Evolutionary conservation across 2,113 vertebrate genomes (phyloP).

Genomic region (Hippocampus abdominalis): DNA sequence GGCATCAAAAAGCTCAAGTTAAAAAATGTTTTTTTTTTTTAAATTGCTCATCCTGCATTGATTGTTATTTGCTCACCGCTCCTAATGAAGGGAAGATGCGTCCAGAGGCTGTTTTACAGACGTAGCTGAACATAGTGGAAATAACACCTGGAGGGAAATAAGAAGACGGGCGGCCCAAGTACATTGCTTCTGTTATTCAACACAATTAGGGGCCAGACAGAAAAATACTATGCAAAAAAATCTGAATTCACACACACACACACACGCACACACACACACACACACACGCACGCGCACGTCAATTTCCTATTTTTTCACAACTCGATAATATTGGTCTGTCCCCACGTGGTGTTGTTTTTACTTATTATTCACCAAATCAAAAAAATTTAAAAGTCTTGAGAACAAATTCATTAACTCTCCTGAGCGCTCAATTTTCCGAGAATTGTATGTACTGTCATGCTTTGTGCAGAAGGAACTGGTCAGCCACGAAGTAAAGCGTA

Average conservation of each 20-base stretch:
- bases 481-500: no score
- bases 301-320: no score
- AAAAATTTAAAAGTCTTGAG: no score
- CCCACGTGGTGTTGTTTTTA: no score
- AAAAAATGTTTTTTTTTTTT: not conserved
- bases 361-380: no score
- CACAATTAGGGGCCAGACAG: not conserved
- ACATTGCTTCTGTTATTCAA: not conserved
- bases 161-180: not conserved
- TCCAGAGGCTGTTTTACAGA: conserved; percentile 82
- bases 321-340: no score
- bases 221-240: not conserved
- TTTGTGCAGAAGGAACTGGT: no score
- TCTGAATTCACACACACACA: not conserved
- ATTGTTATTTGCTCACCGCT: conserved; percentile 76
- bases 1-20: not conserved
- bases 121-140: conserved; percentile 87
- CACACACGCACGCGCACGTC: no score
- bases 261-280: no score
- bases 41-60: not conserved
- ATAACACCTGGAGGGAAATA: conserved; percentile 77
- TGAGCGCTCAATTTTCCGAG: no score
- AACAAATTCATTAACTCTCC: no score
- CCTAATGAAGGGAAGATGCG: conserved; percentile 89
- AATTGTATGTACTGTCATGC: no score